Evolutionary conservation across 2,113 vertebrate species (phyloP), one percentile per base, ranked within the genome.

Genomic region (Labeo catla): DNA sequence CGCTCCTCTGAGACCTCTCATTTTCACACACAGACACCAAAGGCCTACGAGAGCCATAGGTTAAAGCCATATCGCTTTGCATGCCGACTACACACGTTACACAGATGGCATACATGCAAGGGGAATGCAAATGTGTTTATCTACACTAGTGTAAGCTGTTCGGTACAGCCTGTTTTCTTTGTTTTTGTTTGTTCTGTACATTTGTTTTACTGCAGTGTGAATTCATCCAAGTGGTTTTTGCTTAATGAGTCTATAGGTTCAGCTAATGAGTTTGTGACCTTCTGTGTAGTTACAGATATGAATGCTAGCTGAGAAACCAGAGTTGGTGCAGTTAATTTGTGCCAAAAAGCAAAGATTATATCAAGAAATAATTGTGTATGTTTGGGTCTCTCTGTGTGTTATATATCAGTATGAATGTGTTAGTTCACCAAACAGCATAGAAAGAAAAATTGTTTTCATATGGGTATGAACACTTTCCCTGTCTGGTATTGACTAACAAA

Each of bases 1-100:
- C 12, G 12, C 70, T 83, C 86, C 80, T 87, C 61, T 28, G 80
- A 87, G 86, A 77, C 80, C 61, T 77, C 86, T 83, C 80, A 76
- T 47, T 52, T 80, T 66, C 80, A 77, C 80, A 65, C 39, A 76
- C 57, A 57, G 57, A 83, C 85, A 59, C 66, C 81, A 50, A 36
- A 81, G 61, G 50, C 79, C 63, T 34, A 81, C 59, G 39, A 76
- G 63, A 80, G 82, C 23, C 81, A 68, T 59, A 63, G 36, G n/a
- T 72, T 70, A 54, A 73, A 54, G 76, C 49, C 13, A 6, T 61
- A 86, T 81, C 45, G 4, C 43, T 83, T 74, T 72, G 43, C 59
- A 66, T 59, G 52, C 47, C 57, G 19, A 12, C 45, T 45, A 61
- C 43, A 39, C 74, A 47, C 68, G 28, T 57, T 81, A 61, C 66